phyloP scores from a whole-genome alignment of 2,888 invertebrate species.

The Drosophila longiperda region DNA sequence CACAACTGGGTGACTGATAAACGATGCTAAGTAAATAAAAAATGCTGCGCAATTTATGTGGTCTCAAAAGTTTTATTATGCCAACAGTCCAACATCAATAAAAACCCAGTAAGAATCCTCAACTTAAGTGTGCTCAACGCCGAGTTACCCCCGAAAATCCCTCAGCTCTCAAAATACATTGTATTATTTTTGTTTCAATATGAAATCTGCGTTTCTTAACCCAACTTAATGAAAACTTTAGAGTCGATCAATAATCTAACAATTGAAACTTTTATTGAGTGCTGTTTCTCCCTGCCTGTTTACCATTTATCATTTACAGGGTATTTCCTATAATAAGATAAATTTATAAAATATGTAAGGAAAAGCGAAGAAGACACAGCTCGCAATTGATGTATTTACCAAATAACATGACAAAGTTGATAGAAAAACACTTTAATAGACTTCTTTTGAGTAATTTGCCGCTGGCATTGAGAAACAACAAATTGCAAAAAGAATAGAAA shows the following conservation, averaged over 20 bases:
- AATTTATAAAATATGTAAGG: constrained; percentile 5
- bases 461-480: constrained; percentile 4
- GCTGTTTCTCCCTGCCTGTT: background rate
- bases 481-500: background rate
- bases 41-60: constrained; percentile 73
- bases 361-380: background rate
- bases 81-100: constrained; percentile 43
- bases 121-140: background rate
- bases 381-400: constrained; percentile 27
- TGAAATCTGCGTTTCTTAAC: background rate
- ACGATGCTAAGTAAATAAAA: constrained; percentile 75
- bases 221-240: background rate
- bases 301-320: background rate
- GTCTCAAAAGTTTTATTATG: constrained; percentile 70
- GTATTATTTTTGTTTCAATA: background rate
- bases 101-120: constrained; percentile 13
- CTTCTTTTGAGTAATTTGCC: constrained; percentile 27
- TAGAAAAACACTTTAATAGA: constrained; percentile 35
- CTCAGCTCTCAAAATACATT: background rate
- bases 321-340: background rate
- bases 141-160: background rate
- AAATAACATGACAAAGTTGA: constrained; percentile 41
- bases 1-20: constrained; percentile 62
- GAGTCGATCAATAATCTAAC: background rate
- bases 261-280: background rate